phyloP scores from a whole-genome alignment of 2,888 invertebrate species.

The Scaptomyza caliginosa region DNA sequence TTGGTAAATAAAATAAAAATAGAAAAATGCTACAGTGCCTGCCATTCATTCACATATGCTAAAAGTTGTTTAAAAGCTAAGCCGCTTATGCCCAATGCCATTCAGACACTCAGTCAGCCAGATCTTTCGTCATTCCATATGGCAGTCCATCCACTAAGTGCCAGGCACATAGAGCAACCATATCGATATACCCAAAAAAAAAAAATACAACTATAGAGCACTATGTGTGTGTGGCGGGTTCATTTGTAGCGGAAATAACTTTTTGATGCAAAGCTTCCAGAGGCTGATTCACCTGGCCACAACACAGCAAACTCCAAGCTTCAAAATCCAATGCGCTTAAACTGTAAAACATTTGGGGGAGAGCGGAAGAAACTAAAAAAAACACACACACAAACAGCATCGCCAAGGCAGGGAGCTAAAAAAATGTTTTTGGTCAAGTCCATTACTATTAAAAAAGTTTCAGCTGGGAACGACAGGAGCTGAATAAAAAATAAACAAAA shows the following conservation, averaged over 20 bases:
- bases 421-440: conserved; percentile 61
- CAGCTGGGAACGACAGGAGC: conserved; percentile 27
- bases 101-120: conserved; percentile 15
- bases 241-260: conserved; percentile 78
- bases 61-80: conserved; percentile 70
- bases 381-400: conserved; percentile 11
- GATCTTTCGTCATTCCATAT: conserved; percentile 26
- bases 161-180: conserved; percentile 35
- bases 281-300: conserved; percentile 70
- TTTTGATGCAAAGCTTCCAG: conserved; percentile 67
- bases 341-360: conserved; percentile 64
- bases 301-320: conserved; percentile 43
- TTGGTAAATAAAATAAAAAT: conserved; percentile 7
- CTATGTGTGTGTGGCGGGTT: conserved; percentile 55
- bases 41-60: conserved; percentile 36
- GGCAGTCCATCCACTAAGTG: conserved; percentile 52
- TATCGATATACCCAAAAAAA: conserved; percentile 49
- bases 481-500: conserved; percentile 18
- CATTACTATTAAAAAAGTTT: conserved; percentile 79
- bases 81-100: conserved; percentile 58
- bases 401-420: conserved; percentile 5
- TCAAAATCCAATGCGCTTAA: conserved; percentile 67
- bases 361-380: conserved; percentile 11
- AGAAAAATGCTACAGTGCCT: conserved; percentile 19
- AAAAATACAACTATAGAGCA: conserved; percentile 38